These are phyloP conservation scores for Molossus alvarezi DNA, from an alignment of 2,797 vertebrate species.

Conservation along the genomic window DNA sequence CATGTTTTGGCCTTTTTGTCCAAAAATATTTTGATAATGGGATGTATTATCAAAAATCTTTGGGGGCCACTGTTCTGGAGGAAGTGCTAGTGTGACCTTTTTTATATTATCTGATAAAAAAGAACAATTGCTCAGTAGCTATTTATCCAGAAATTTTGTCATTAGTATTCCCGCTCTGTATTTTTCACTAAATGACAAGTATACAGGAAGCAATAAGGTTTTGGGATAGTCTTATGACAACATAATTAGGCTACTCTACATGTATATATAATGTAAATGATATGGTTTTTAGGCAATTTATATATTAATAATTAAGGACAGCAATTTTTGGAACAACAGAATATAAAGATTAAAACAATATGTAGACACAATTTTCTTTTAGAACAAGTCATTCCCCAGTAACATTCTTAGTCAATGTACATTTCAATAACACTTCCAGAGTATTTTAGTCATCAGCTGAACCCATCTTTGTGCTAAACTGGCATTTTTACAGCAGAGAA, in stretches of 20 bases:
- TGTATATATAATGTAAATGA: not conserved
- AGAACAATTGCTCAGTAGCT: not conserved
- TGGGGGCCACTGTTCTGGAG: not conserved
- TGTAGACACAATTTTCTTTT: not conserved
- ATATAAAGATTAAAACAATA: not conserved
- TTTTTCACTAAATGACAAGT: constrained; percentile 28
- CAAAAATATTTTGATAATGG: constrained; percentile 14
- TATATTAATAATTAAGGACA: constrained; percentile 24
- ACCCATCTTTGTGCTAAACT: constrained; percentile 4
- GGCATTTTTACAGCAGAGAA: not conserved
- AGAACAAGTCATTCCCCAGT: not conserved
- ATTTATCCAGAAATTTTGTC: not conserved
- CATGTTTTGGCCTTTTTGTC: not conserved
- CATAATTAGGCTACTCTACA: not conserved
- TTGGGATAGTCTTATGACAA: not conserved
- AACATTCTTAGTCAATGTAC: constrained; percentile 5
- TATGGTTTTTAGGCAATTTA: constrained; percentile 9
- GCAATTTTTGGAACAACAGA: not conserved
- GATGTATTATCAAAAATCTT: not conserved
- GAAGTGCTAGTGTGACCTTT: not conserved
- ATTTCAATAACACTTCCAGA: constrained; percentile 28
- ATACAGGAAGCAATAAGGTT: not conserved
- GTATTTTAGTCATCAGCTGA: constrained; percentile 13
- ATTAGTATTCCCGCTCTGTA: not conserved
- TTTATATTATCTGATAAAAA: not conserved